These are phyloP conservation scores for Brachionus rubens DNA, from an alignment of 1,140 invertebrate species.

Conservation along the genomic window DNA sequence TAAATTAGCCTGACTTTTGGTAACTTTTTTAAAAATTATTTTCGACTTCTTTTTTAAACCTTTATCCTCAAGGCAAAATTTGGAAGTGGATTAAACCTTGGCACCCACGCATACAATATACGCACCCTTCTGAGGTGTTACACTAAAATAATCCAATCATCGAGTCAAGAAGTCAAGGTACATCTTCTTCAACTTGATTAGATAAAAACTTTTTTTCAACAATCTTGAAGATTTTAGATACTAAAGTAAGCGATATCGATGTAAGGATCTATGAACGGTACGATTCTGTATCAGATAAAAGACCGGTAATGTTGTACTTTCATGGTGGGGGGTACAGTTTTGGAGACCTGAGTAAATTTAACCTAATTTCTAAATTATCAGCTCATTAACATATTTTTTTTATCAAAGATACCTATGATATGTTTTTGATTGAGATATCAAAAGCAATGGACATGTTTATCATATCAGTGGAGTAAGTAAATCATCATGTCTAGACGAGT, in stretches of 20 bases:
- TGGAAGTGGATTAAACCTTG: background rate
- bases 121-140: background rate
- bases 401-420: slow-evolving; percentile 20
- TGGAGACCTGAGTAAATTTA: background rate
- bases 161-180: background rate
- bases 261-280: slow-evolving; percentile 22
- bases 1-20: background rate
- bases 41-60: background rate
- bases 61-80: background rate
- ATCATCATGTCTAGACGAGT: background rate
- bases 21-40: background rate
- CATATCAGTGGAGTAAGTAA: slow-evolving; percentile 52
- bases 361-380: background rate
- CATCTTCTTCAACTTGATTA: background rate
- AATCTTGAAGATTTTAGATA: background rate
- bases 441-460: slow-evolving; percentile 48
- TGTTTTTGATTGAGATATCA: slow-evolving; percentile 28
- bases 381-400: background rate
- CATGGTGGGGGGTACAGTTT: slow-evolving; percentile 35
- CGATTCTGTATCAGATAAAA: background rate
- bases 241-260: background rate
- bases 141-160: background rate
- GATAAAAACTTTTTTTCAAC: background rate
- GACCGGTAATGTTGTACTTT: slow-evolving; percentile 32
- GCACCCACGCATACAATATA: slow-evolving; percentile 13